A percentile compares a stretch with the other conserved stretches of the same genome.
phyloP scores from a whole-genome alignment of 2,113 vertebrate species.

The Solea senegalensis region DNA sequence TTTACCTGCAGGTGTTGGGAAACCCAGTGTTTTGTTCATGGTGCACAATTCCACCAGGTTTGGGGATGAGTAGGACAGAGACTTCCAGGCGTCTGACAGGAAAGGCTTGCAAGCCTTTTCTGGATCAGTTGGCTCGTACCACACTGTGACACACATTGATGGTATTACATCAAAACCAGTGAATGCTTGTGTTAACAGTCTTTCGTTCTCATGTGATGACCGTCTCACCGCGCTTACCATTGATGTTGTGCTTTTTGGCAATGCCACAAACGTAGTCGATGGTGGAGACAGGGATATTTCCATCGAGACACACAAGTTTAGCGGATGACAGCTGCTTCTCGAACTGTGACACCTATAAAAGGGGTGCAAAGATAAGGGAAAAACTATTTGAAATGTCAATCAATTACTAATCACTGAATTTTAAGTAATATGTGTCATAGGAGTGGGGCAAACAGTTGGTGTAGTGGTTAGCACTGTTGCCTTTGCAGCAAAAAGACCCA shows the following conservation, averaged over 20 bases:
- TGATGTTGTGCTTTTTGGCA: conserved; percentile 80
- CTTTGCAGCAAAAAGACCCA: too few species aligned
- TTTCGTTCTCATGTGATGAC: background rate
- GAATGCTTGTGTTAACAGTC: background rate
- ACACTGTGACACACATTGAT: conserved; percentile 81
- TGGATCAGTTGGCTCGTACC: conserved; percentile 89
- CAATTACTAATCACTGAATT: background rate
- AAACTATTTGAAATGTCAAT: background rate
- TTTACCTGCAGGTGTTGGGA: conserved; percentile 85
- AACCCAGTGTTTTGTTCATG: conserved; percentile 84
- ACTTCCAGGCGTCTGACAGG: conserved; percentile 89
- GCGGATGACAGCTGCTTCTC: conserved; percentile 82
- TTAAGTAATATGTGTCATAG: too few species aligned
- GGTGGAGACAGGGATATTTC: conserved; percentile 88
- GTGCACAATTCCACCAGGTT: conserved; percentile 87
- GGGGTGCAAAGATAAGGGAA: background rate
- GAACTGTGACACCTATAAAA: conserved; percentile 86
- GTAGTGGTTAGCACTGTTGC: too few species aligned
- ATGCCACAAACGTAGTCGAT: conserved; percentile 87
- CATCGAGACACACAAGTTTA: conserved; percentile 86
- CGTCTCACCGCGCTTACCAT: conserved; percentile 74
- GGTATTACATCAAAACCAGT: conserved; percentile 12
- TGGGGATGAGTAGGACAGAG: conserved; percentile 86
- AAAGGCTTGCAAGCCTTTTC: conserved; percentile 90
- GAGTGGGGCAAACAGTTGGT: too few species aligned